Evolutionary conservation across 2,888 invertebrate species (phyloP).

Genomic region (Agriopis aurantiaria): DNA sequence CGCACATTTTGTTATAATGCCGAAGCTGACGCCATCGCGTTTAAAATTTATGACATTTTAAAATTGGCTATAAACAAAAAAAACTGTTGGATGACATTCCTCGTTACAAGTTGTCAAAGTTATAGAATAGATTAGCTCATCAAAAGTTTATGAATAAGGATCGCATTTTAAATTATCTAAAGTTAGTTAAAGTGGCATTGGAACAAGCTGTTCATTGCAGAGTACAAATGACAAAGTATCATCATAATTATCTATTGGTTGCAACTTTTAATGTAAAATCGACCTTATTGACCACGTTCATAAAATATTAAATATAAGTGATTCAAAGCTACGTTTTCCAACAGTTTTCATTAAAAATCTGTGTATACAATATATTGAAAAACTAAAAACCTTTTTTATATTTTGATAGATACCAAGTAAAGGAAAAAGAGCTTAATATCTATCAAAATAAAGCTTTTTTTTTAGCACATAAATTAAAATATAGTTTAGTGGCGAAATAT

Average conservation of each 20-base stretch:
- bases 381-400: constrained; percentile 20
- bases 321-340: neutral
- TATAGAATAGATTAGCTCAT: no score
- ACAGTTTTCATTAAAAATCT: constrained; percentile 12
- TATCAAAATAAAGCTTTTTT: constrained; percentile 43
- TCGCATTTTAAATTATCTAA: neutral
- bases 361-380: neutral
- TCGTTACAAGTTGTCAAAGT: no score
- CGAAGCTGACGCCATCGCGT: no score
- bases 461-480: constrained; percentile 45
- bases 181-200: neutral
- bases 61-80: no score
- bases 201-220: neutral
- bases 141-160: neutral
- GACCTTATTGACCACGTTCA: constrained; percentile 12
- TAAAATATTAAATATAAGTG: constrained; percentile 14
- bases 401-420: constrained; percentile 34
- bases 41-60: no score
- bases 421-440: constrained; percentile 40
- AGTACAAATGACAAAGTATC: neutral
- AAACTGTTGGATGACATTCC: no score
- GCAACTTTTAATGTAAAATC: constrained; percentile 8
- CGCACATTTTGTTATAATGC: no score
- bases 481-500: constrained; percentile 50
- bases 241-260: neutral